phyloP scores from a whole-genome alignment of 2,113 vertebrate genomes.

The Trochalopteron elliotii region DNA sequence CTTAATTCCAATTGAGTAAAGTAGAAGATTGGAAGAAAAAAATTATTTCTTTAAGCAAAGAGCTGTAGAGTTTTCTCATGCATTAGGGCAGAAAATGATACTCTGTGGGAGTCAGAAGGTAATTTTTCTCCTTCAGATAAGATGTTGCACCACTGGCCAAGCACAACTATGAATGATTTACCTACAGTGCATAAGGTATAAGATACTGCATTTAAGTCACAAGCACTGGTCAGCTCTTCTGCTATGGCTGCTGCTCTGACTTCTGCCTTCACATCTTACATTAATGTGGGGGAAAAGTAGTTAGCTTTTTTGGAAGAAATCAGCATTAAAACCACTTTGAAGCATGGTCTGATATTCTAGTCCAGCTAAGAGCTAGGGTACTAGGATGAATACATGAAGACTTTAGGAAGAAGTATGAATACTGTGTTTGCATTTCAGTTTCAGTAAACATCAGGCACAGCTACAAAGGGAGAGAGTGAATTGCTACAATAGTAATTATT shows the following conservation, averaged over 20 bases:
- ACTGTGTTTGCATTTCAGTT: neutral
- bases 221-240: neutral
- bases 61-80: neutral
- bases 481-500: neutral
- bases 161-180: constrained; percentile 53
- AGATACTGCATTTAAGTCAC: neutral
- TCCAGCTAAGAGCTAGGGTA: neutral
- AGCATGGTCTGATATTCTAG: neutral
- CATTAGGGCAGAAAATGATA: constrained; percentile 44
- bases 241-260: neutral
- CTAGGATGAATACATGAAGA: neutral
- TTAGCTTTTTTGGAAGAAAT: neutral
- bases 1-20: constrained; percentile 38
- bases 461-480: neutral
- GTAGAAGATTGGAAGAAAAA: constrained; percentile 16
- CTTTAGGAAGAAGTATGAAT: neutral
- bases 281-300: neutral
- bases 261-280: neutral
- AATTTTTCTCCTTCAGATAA: constrained; percentile 49
- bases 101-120: constrained; percentile 35
- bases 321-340: neutral
- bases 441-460: neutral
- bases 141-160: constrained; percentile 34
- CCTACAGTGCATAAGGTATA: constrained; percentile 10
- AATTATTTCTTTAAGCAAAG: neutral